Evolutionary conservation across 2,888 invertebrate genomes (phyloP), one percentile per base, ranked within the genome.

Genomic region (Tinea pellionella): DNA sequence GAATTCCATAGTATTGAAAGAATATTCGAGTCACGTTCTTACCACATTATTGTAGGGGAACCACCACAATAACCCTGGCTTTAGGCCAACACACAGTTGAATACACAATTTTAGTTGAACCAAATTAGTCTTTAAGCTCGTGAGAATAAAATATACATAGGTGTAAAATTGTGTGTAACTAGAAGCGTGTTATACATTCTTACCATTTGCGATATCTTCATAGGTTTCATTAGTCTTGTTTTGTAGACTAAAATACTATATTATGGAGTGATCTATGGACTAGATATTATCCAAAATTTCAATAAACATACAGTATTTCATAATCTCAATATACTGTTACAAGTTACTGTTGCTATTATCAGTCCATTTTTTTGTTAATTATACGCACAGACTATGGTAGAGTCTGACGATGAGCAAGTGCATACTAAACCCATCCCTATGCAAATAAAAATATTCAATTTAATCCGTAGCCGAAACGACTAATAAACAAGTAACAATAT

Each of bases 31-130:
- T 18, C 53, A 53, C 53, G 53, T 24, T 53, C 53, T 24, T 53
- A 19, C 4, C 53, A 53, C 53, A 53, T 53, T 53, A 53, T 53
- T 53, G 53, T 53, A 53, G 19, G 18, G 53, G 18, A 24, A 19
- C 9, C 19, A 1, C 47, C 24, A 24, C 53, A 53, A 53, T 53
- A 53, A 53, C 53, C 24, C 53, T 53, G 53, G 53, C 53, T 53
- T 53, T 19, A 11, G 53, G 53, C 53, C 53, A 53, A 18, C 53
- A 19, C 11, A 53, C 12, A 24, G 24, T 12, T 8, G 11, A 2
- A 53, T 24, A 53, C 12, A 53, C 9, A 15, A 2, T 53, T 19
- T 53, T 19, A 53, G 2, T 4, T 19, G 24, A 24, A 24, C 6
- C 24, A 53, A 16, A 24, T 53, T 9, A 19, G 24, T 18, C 53